phyloP scores from a whole-genome alignment of 2,888 invertebrate species.

The Drosophila testacea region DNA sequence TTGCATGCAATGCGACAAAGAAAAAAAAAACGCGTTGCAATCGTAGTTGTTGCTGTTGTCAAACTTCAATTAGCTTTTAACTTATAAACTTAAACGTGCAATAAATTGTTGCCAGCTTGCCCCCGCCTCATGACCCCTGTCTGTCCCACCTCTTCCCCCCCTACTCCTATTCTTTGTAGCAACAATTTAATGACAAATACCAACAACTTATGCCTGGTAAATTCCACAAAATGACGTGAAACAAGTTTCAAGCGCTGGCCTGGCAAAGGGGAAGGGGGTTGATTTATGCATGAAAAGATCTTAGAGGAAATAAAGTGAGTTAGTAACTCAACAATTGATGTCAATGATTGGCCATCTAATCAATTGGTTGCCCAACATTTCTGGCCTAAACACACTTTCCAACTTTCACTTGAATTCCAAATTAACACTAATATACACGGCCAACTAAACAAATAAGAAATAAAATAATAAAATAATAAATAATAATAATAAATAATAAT shows the following conservation, averaged over 20 bases:
- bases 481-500: too few species aligned
- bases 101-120: constrained; percentile 60
- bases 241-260: constrained; percentile 54
- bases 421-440: too few species aligned
- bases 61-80: constrained; percentile 76
- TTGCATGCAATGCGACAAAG: constrained; percentile 53
- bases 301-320: constrained; percentile 53
- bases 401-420: too few species aligned
- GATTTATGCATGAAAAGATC: constrained; percentile 64
- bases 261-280: background rate
- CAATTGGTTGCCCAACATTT: constrained; percentile 16
- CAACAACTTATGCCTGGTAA: constrained; percentile 55
- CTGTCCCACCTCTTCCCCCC: background rate
- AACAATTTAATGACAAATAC: constrained; percentile 45
- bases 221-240: constrained; percentile 56
- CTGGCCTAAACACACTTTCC: constrained; percentile 17
- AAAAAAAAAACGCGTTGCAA: constrained; percentile 16
- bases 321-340: constrained; percentile 38
- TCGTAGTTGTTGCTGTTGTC: constrained; percentile 37
- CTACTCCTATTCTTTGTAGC: background rate
- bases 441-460: too few species aligned
- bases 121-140: background rate
- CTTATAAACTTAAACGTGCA: constrained; percentile 73
- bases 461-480: too few species aligned
- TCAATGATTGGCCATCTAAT: constrained; percentile 33